Evolutionary conservation across 92 coral and sea anemone species (phyloP).

Genomic region (Porites lobata): DNA sequence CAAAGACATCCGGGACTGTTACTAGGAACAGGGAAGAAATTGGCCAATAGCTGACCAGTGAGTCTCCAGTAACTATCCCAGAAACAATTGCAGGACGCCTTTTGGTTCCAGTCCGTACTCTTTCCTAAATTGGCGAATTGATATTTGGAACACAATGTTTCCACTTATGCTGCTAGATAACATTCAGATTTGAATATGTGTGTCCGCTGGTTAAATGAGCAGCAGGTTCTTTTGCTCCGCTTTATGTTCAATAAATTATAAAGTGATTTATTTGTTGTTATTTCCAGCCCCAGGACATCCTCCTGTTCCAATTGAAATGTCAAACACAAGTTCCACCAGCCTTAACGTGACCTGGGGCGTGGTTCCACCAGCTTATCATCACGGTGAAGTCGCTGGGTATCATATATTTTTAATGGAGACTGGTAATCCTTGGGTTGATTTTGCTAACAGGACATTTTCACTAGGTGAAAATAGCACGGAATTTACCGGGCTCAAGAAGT

Average conservation of each 20-base stretch:
- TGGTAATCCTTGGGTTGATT: neutral
- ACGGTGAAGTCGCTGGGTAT: conserved; percentile 80
- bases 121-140: too few relatives aligned
- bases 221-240: neutral
- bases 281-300: conserved; percentile 71
- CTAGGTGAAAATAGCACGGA: neutral
- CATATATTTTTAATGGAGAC: conserved; percentile 36
- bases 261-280: neutral
- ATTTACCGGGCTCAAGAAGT: conserved; percentile 53
- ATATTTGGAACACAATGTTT: too few relatives aligned
- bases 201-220: neutral
- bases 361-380: conserved; percentile 68
- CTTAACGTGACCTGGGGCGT: conserved; percentile 79
- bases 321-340: conserved; percentile 82
- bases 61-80: too few relatives aligned
- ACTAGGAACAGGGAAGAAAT: too few relatives aligned
- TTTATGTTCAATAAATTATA: neutral
- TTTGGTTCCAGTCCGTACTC: too few relatives aligned
- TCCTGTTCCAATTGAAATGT: conserved; percentile 63
- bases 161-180: too few relatives aligned
- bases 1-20: too few relatives aligned
- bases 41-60: too few relatives aligned
- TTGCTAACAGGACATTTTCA: conserved; percentile 17
- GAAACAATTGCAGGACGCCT: too few relatives aligned
- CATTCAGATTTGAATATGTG: too few relatives aligned